Base-by-base conservation (phyloP, 53 echinoderm and acorn worm species). In the Pentamera pediparva region DNA sequence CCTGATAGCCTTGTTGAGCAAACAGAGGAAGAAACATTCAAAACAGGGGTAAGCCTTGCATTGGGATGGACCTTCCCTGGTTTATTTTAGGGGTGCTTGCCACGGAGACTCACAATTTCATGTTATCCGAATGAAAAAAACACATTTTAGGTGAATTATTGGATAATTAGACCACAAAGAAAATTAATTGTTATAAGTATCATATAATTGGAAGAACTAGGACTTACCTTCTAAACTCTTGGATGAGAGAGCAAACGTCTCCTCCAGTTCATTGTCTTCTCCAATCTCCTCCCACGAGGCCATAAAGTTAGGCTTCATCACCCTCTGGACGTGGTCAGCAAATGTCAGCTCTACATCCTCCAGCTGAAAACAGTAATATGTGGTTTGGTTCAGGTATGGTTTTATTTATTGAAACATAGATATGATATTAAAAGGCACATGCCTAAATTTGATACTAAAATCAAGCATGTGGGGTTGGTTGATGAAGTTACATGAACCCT, bases 201-300 rank as follows among this genome's bases (percentile, higher is more conserved):
- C n/a, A 45, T 45, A 12, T 15, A 45, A n/a, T n/a, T 0, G 1
- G n/a, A 15, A 15, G 32, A 57, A 28, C 2, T 6, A 63, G 27
- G 27, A 26, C 82, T 75, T 63, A 95, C 95, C 95, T 77, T 82
- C 90, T 47, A 95, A 84, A 47, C 73, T 85, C 83, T 95, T 95
- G n/a, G 88, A 78, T 7, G 91, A 59, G 33, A 95, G 82, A 19
- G 91, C 95, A 51, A 87, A 95, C 33, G 95, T 95, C 39, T 95
- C 95, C 27, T 95, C 90, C 9, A 91, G 57, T 50, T 95, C 90
- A 77, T 88, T 82, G 0, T 95, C 95, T 13, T 95, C 95, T 27
- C 95, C 95, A 3, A 95, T 83, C 39, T 95, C 95, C 49, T 95
- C 95, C 95, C 95, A 95, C 0, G 90, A 95, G 12, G 95, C 95